Percentiles rank a stretch among this genome's conserved stretches.
These are phyloP conservation scores for Drosophila neocordata DNA, from an alignment of 1,140 invertebrate species.

Conservation along the genomic window DNA sequence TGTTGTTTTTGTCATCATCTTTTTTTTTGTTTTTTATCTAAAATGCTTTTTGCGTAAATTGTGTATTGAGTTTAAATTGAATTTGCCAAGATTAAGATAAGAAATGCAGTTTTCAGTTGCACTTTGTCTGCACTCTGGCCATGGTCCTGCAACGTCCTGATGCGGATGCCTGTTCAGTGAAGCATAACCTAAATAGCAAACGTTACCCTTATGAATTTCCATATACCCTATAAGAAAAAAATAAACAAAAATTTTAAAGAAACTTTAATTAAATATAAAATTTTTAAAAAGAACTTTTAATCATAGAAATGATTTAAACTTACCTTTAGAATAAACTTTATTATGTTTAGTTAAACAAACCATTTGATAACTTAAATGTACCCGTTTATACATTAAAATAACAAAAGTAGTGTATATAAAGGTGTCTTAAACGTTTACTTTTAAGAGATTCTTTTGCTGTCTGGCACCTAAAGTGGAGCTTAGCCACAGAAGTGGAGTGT, in stretches of 20 bases:
- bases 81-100: slow-evolving; percentile 80
- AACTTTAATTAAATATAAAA: no score
- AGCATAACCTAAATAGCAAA: slow-evolving; percentile 38
- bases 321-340: no score
- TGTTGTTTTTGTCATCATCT: slow-evolving; percentile 32
- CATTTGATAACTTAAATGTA: no score
- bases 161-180: slow-evolving; percentile 50
- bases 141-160: slow-evolving; percentile 2
- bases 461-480: not conserved
- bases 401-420: slow-evolving; percentile 35
- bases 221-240: no score
- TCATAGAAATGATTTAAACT: no score
- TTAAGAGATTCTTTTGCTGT: not conserved
- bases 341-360: no score
- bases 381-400: slow-evolving; percentile 42
- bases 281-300: no score
- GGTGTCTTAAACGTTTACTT: slow-evolving; percentile 71
- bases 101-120: slow-evolving; percentile 53
- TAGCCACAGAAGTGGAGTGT: no score
- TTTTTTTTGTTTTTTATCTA: slow-evolving; percentile 67
- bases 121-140: not conserved
- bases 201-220: no score
- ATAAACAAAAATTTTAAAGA: no score
- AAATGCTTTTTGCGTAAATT: slow-evolving; percentile 81
- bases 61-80: slow-evolving; percentile 81